phyloP scores from a whole-genome alignment of 2,113 vertebrate genomes.

The Nipponia nippon region DNA sequence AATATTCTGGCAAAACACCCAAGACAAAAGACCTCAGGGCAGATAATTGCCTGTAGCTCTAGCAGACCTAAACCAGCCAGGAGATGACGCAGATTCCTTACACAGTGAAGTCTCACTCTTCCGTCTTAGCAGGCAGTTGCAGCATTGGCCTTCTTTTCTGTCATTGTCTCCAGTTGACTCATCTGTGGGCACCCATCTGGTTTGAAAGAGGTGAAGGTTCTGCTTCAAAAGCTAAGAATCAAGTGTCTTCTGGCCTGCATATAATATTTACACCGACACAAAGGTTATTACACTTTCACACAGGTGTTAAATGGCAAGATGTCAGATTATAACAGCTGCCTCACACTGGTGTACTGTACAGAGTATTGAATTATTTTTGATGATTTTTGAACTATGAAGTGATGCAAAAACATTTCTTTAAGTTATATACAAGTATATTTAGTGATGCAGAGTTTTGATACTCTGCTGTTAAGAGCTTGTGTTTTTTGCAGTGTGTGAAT shows the following conservation, averaged over 20 bases:
- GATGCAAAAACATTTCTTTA: neutral
- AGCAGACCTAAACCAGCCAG: neutral
- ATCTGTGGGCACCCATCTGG: neutral
- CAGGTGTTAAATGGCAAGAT: neutral
- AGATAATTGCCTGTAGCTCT: neutral
- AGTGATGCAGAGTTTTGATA: neutral
- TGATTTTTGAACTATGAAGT: neutral
- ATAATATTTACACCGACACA: neutral
- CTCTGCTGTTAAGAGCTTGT: neutral
- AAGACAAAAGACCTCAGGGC: neutral
- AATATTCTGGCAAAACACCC: neutral
- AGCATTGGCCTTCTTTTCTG: neutral
- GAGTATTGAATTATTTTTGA: neutral
- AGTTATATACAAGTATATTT: neutral
- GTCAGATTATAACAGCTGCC: neutral
- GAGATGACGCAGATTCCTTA: neutral
- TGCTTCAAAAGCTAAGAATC: neutral
- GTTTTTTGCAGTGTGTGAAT: neutral
- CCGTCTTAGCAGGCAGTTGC: neutral
- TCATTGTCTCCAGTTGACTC: neutral
- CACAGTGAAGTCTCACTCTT: neutral
- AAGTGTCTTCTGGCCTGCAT: neutral
- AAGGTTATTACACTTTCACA: neutral
- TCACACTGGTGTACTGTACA: neutral
- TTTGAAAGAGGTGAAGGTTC: neutral